Base-by-base conservation (phyloP, 2,113 vertebrate genomes). In the Pseudonaja textilis region DNA sequence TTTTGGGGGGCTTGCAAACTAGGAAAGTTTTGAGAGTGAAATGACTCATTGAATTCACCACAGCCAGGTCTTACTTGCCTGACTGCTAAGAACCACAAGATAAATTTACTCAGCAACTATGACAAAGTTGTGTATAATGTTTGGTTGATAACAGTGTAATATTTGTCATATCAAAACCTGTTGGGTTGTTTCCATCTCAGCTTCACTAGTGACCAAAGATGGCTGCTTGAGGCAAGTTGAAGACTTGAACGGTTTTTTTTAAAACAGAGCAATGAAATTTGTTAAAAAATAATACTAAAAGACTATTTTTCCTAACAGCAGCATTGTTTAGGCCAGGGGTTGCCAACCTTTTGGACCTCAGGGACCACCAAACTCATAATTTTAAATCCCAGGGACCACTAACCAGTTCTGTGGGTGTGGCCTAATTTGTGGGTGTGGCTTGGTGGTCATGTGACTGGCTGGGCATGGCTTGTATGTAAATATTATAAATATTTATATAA, bases 21-120 rank as follows among this genome's bases (percentile, higher is more conserved):
- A 96, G 96, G 96, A 94, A 93, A 93, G 50, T 96, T 96, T 96
- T 95, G 97, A 97, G 97, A 96, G 96, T 96, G 94, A 86, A 2
- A 91, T 97, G 96, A 97, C 95, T 97, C 96, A 97, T 96, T 93
- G 95, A 90, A 88, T 91, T 94, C 89, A 88, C 96, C 87, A 74
- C n/a, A 94, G 90, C 92, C 89, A 92, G 25, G 64, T 0, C 93
- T 94, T 95, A 96, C 95, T 94, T 91, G 1, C 89, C 10, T 92
- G 0, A 54, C 92, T 64, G 93, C 96, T 96, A 93, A 87, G 97
- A 97, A 97, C 97, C 97, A 94, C 97, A 97, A 94, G 61, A 88
- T 34, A 89, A 0, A 0, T 90, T 94, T 9, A 0, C 89, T 93
- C 18, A 61, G 88, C 87, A 91, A 52, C 54, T 23, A 55, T 20